These are phyloP conservation scores for Planococcus citri DNA, from an alignment of 1,140 invertebrate species.

Conservation along the genomic window DNA sequence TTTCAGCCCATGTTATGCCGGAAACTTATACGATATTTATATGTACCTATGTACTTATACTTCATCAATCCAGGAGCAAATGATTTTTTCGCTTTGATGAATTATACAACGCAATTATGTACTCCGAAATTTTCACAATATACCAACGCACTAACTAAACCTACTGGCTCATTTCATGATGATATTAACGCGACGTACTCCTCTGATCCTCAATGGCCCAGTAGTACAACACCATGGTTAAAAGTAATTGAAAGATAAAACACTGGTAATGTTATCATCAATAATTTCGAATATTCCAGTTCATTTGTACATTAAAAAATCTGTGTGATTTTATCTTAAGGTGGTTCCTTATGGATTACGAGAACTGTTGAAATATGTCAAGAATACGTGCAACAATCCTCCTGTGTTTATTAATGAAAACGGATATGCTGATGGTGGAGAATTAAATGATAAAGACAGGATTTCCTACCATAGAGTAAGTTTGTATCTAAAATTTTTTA, in stretches of 20 bases:
- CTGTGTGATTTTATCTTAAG: slow-evolving; percentile 13
- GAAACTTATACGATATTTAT: not conserved
- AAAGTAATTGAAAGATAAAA: not conserved
- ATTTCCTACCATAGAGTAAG: slow-evolving; percentile 41
- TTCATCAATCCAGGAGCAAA: slow-evolving; percentile 25
- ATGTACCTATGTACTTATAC: too few relatives aligned
- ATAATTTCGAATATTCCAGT: too few relatives aligned
- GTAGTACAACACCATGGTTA: slow-evolving; percentile 8
- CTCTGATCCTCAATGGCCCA: slow-evolving; percentile 21
- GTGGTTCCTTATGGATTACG: slow-evolving; percentile 35
- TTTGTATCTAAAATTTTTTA: too few relatives aligned
- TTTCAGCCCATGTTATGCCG: not conserved
- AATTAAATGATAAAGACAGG: slow-evolving; percentile 39
- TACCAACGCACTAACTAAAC: not conserved
- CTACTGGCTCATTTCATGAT: slow-evolving; percentile 17
- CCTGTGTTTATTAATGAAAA: slow-evolving; percentile 38
- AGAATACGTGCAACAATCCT: slow-evolving; percentile 35
- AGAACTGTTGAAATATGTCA: slow-evolving; percentile 39
- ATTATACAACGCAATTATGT: slow-evolving; percentile 31
- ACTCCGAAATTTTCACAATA: not conserved
- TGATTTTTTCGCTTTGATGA: slow-evolving; percentile 38
- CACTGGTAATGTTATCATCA: too few relatives aligned
- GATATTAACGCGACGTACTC: slow-evolving; percentile 24
- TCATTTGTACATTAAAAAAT: too few relatives aligned
- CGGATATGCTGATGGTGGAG: slow-evolving; percentile 38